These are phyloP conservation scores for Agrilus planipennis DNA, from an alignment of 1,140 invertebrate genomes.

Conservation along the genomic window DNA sequence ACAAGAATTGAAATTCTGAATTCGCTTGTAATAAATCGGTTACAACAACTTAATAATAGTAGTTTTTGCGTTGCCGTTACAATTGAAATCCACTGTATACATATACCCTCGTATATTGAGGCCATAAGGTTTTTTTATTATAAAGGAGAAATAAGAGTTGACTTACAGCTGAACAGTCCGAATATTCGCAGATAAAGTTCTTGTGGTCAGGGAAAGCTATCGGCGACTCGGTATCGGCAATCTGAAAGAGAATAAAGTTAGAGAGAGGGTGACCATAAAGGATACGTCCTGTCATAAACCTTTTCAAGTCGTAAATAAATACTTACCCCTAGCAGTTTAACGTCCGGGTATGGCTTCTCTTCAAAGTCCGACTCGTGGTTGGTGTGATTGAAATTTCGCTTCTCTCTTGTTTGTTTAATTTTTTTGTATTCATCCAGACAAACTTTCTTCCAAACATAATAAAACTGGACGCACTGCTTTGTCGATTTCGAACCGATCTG, in stretches of 20 bases:
- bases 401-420: slow-evolving; percentile 36
- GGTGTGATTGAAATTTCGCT: slow-evolving; percentile 15
- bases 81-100: too few species aligned
- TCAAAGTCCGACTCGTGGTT: slow-evolving; percentile 21
- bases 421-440: slow-evolving; percentile 74
- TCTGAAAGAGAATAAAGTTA: slow-evolving; percentile 22
- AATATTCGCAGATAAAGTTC: slow-evolving; percentile 46
- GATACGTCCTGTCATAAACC: slow-evolving; percentile 3
- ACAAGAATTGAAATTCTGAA: too few species aligned
- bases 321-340: slow-evolving; percentile 30
- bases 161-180: slow-evolving; percentile 55
- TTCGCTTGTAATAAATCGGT: too few species aligned
- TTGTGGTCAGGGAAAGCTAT: slow-evolving; percentile 26
- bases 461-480: slow-evolving; percentile 94
- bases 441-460: slow-evolving; percentile 97
- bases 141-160: slow-evolving; percentile 13
- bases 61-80: too few species aligned
- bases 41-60: too few species aligned
- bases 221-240: slow-evolving; percentile 30
- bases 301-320: slow-evolving; percentile 1
- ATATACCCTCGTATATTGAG: too few species aligned
- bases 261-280: too few species aligned
- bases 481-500: slow-evolving; percentile 76
- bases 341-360: slow-evolving; percentile 29
- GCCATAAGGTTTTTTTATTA: not conserved